Base-by-base conservation (phyloP, 2,797 vertebrate species). In the Sebastolobus alascanus region DNA sequence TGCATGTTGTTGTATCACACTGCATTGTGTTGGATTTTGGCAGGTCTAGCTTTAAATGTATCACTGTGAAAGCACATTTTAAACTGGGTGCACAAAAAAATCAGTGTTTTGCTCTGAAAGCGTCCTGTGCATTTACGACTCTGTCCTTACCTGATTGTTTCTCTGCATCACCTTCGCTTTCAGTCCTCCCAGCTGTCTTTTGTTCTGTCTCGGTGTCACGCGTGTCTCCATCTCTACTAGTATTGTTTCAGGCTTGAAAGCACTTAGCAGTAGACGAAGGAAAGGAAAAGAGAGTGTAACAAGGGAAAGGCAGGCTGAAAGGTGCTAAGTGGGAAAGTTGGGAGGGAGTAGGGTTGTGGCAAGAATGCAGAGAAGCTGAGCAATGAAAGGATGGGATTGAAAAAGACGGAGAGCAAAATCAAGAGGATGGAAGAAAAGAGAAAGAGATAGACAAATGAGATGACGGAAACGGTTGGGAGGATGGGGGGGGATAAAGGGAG, bases 1-100 rank as follows among this genome's bases (percentile, higher is more conserved):
- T 79, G 43, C 58, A 54, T 64, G 43, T 52, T 72, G 40, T 75
- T 78, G 78, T 81, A 69, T 76, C 75, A 72, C 18, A 31, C 20
- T 76, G n/a, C 31, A 35, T 27, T 58, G n/a, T 27, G 22, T 38
- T 68, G 31, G 6, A 66, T 73, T 68, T 80, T 58, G 9, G 4
- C 37, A 71, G 31, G 33, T 29, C 29, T 33, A 27, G 7, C 54
- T 52, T 75, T 68, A 14, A 40, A 54, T 50, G 4, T 18, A 58
- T 67, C 14, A 71, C 27, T 27, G 20, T 69, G 73, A 66, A 64
- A 58, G 33, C 55, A n/a, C 18, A 55, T 63, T 67, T 38, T 52
- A 25, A 77, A 59, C 12, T 50, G 14, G 10, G 2, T 46, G 50
- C 66, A 40, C 37, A 40, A 61, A 59, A 52, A 54, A 29, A 52